A percentile compares a stretch with the other conserved stretches of the same genome.
phyloP scores from a whole-genome alignment of 2,797 vertebrate genomes.

The Menidia menidia region DNA sequence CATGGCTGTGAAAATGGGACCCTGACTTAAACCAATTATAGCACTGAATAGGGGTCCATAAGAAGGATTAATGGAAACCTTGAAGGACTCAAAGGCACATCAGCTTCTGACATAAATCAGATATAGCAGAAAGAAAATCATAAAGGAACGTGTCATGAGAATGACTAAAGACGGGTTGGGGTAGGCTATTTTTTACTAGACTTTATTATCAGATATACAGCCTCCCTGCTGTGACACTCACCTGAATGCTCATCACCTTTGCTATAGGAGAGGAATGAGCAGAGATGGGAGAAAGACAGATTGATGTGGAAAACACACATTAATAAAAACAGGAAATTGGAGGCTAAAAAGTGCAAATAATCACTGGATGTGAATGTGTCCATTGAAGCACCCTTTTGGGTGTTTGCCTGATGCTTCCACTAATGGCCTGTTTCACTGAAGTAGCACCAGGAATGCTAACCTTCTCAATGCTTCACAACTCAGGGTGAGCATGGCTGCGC shows the following conservation, averaged over 20 bases:
- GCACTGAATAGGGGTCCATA: constrained; percentile 62
- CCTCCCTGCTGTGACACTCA: constrained; percentile 43
- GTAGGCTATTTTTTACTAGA: constrained; percentile 11
- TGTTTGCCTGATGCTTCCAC: constrained; percentile 68
- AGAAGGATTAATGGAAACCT: constrained; percentile 43
- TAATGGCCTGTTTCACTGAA: constrained; percentile 82
- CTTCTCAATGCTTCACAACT: constrained; percentile 78
- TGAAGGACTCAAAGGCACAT: constrained; percentile 49
- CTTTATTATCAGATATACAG: constrained; percentile 15
- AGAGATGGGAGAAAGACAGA: constrained; percentile 41
- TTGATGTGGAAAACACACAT: constrained; percentile 62
- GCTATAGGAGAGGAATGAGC: constrained; percentile 36
- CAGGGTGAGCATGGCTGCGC: constrained; percentile 66
- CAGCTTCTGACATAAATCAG: constrained; percentile 39
- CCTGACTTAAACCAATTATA: constrained; percentile 68
- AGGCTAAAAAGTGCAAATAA: constrained; percentile 75
- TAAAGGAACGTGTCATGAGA: constrained; percentile 19
- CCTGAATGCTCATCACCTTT: constrained; percentile 62
- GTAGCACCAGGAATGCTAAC: constrained; percentile 81
- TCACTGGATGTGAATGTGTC: constrained; percentile 75
- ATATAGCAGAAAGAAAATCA: constrained; percentile 24
- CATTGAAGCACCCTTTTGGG: constrained; percentile 74
- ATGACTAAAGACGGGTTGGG: constrained; percentile 7
- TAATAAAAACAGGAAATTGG: constrained; percentile 73
- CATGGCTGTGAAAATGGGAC: constrained; percentile 37